phyloP scores from a whole-genome alignment of 2,113 vertebrate genomes.

The Grammomys dolichurus region DNA sequence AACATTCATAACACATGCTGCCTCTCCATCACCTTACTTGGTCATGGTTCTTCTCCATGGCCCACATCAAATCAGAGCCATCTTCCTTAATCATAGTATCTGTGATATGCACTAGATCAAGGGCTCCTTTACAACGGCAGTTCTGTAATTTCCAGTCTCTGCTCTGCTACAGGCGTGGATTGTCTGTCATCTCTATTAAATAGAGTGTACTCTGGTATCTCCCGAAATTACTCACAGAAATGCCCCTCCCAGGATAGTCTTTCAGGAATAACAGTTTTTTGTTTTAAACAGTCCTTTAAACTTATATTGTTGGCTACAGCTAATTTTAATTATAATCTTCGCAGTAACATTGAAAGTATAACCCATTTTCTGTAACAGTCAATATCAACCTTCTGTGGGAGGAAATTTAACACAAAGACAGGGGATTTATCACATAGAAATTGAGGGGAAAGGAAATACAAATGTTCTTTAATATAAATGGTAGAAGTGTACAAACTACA shows the following conservation, averaged over 20 bases:
- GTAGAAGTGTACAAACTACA: neutral
- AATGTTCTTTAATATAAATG: neutral
- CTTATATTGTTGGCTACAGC: neutral
- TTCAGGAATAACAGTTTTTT: conserved; percentile 24
- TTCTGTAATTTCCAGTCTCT: neutral
- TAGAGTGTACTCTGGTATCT: neutral
- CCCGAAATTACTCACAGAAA: neutral
- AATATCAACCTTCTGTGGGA: neutral
- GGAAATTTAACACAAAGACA: neutral
- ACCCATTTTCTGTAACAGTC: neutral
- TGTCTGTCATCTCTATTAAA: conserved; percentile 64
- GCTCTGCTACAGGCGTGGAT: neutral
- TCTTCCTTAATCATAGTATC: neutral
- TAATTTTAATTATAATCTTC: conserved; percentile 56
- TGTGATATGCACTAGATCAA: neutral
- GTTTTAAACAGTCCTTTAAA: conserved; percentile 16
- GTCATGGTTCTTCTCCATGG: neutral
- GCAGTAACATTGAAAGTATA: neutral
- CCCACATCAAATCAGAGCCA: neutral
- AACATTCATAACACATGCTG: neutral
- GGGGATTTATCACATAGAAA: neutral
- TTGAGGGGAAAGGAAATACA: neutral
- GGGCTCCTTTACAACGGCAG: neutral
- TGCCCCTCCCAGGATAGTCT: neutral
- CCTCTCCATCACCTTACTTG: neutral